These are phyloP conservation scores for Helogale parvula DNA, from an alignment of 2,113 vertebrate species.

Conservation along the genomic window DNA sequence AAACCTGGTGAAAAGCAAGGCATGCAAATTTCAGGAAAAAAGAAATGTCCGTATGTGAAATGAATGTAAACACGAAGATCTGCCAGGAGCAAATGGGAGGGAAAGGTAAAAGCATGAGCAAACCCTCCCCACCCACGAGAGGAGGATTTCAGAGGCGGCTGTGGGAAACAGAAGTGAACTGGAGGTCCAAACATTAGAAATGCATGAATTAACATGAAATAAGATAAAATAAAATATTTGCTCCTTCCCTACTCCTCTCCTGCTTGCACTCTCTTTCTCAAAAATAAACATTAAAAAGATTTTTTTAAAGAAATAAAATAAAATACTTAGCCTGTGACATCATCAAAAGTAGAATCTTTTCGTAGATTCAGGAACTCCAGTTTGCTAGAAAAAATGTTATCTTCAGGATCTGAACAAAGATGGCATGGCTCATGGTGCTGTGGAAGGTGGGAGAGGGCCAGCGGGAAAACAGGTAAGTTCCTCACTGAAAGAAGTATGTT, in stretches of 20 bases:
- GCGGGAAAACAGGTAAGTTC: background rate
- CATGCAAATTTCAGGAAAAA: conserved; percentile 34
- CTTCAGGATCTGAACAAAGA: background rate
- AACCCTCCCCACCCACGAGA: background rate
- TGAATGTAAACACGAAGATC: conserved; percentile 9
- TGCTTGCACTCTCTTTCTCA: no score
- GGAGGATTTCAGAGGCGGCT: background rate
- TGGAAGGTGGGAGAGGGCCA: background rate
- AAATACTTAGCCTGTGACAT: background rate
- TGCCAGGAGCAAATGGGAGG: background rate
- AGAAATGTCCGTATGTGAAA: background rate
- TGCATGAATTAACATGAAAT: background rate
- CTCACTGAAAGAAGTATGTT: background rate
- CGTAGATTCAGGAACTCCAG: background rate
- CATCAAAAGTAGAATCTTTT: background rate
- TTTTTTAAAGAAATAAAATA: background rate
- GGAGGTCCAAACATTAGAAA: background rate
- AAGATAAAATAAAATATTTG: background rate
- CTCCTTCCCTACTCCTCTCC: no score
- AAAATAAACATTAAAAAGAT: no score
- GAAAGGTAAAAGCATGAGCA: background rate
- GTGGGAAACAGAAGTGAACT: background rate
- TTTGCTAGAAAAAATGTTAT: background rate
- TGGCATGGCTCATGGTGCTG: accelerated
- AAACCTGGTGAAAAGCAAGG: conserved; percentile 47